A percentile compares a stretch with the other conserved stretches of the same genome.
Evolutionary conservation across 2,888 invertebrate genomes (phyloP).

Genomic region (Agrochola litura): DNA sequence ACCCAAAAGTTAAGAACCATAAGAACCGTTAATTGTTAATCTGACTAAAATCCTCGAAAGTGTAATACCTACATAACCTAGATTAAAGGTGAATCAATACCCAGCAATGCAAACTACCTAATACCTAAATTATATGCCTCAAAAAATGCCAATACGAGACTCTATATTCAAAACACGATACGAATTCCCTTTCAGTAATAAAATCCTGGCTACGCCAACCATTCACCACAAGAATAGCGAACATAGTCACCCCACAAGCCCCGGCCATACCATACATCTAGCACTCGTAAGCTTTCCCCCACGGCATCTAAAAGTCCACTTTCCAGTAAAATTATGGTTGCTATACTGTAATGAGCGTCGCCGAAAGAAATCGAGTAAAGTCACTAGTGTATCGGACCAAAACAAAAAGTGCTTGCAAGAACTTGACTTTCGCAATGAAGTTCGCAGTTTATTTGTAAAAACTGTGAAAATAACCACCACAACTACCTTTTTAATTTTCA

Average conservation of each 20-base stretch:
- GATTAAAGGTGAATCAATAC: not conserved
- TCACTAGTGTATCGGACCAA: conserved; percentile 70
- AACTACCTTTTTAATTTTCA: not conserved
- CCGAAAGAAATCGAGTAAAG: conserved; percentile 80
- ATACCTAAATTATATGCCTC: too few species aligned
- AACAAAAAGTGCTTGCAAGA: conserved; percentile 67
- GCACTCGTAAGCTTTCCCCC: conserved; percentile 66
- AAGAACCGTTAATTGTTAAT: not conserved
- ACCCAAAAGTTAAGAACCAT: not conserved
- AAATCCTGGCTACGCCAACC: conserved; percentile 1
- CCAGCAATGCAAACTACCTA: not conserved
- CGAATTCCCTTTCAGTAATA: not conserved
- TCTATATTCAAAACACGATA: not conserved
- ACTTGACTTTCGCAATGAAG: conserved; percentile 70
- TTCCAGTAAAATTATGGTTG: conserved; percentile 69
- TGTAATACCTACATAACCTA: not conserved
- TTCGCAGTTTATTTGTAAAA: not conserved
- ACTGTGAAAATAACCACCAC: too few species aligned
- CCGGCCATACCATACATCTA: conserved; percentile 44
- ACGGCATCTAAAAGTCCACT: conserved; percentile 62
- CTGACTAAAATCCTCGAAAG: not conserved
- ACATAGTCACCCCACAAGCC: conserved; percentile 59
- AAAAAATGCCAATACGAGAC: not conserved
- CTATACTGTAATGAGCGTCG: conserved; percentile 74
- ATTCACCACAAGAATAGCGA: conserved; percentile 15